Conservation (phyloP, 2,113 vertebrate species). For the Spilogale gracilis region DNA sequence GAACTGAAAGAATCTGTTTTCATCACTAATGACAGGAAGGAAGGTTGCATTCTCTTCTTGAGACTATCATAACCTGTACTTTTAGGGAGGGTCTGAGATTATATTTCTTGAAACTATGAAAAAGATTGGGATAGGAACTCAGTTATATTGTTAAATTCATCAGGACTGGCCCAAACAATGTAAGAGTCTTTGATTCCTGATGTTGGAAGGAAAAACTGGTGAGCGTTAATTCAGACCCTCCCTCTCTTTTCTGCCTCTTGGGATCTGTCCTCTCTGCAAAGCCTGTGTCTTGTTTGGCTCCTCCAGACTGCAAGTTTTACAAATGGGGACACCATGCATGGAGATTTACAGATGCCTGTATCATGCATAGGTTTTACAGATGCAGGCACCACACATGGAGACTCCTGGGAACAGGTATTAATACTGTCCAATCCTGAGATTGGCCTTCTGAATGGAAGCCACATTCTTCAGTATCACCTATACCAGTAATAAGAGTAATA, state of each 20-base stretch:
- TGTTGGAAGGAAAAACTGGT: slow-evolving; percentile 15
- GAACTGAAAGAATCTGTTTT: slow-evolving; percentile 11
- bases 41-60: background rate
- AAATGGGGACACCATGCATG: background rate
- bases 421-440: background rate
- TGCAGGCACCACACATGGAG: background rate
- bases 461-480: background rate
- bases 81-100: background rate
- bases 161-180: background rate
- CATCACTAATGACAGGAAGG: background rate
- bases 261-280: background rate
- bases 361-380: background rate
- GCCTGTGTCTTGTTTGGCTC: background rate
- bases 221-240: background rate
- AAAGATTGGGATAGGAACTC: background rate
- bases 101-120: background rate
- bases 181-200: background rate
- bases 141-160: background rate
- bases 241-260: background rate
- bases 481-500: background rate
- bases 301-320: background rate
- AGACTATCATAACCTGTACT: background rate
- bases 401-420: background rate
- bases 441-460: background rate
- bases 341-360: background rate